Base-by-base conservation (phyloP, 2,797 vertebrate species). In the Danio jaintianensis region DNA sequence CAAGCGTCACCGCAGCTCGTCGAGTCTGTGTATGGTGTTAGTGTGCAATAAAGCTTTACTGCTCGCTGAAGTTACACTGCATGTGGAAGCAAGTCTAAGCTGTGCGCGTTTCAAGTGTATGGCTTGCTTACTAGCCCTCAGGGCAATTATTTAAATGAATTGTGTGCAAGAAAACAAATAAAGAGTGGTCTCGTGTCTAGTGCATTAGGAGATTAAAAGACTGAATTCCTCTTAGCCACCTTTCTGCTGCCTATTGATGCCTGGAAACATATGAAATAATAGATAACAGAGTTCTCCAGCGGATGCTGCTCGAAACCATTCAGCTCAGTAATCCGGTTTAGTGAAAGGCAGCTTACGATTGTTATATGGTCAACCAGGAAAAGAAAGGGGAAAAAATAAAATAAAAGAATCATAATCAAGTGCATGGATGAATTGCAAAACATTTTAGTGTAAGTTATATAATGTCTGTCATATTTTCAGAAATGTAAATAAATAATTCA, bases 1-100 rank as follows among this genome's bases (percentile, higher is more conserved):
- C 80, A 83, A 79, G 77, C 83, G 48, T 45, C 48, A 22, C 53
- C 7, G 36, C 63, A 67, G 81, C 68, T 85, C 66, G 18, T 78
- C 83, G 59, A 52, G 69, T 71, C 8, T 29, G 13, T 61, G 7
- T 13, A 59, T 67, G 29, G 13, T 67, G 61, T 55, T 13, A 16
- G 50, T 45, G 48, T 55, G 59, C 48, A 9, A 38, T 12, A 50
- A 12, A 69, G 76, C 66, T 50, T 50, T 58, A 48, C 22, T 48
- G 52, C 63, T 38, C n/a, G 29, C 42, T 15, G 12, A 71, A 79
- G 67, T 79, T 63, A 52, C 13, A 11, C 29, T 29, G 29, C 29
- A 4, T 70, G 66, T 52, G 11, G n/a, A 20, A 16, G 8, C 6
- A 12, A 29, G 15, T 47, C 6, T 52, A 66, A 16, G 72, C 7